Evolutionary conservation across 2,888 invertebrate species (phyloP).

Genomic region (Pristionchus japonicus): DNA sequence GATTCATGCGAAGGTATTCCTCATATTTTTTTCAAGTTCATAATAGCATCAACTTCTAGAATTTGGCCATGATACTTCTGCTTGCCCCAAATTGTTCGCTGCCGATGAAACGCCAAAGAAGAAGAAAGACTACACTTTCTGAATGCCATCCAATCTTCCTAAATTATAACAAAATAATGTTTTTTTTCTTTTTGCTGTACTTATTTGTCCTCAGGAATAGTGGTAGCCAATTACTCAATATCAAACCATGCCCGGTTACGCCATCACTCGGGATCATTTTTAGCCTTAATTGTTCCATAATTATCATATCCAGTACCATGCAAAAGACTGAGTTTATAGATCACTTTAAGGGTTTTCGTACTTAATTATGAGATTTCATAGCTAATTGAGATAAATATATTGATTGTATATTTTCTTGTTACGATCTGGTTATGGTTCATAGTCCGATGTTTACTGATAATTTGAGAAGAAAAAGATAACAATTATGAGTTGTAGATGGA

Average conservation of each 20-base stretch:
- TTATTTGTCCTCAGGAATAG: neutral
- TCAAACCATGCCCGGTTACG: neutral
- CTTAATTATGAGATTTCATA: constrained; percentile 2
- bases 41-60: neutral
- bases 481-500: constrained; percentile 34
- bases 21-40: too few species aligned
- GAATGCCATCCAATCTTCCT: neutral
- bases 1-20: constrained; percentile 89
- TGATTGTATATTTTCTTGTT: neutral
- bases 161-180: neutral
- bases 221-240: neutral
- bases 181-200: neutral
- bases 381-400: constrained; percentile 19
- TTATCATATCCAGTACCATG: constrained; percentile 28
- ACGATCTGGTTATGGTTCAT: neutral
- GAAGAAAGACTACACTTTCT: constrained; percentile 44
- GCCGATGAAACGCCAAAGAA: neutral
- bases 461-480: neutral
- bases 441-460: neutral
- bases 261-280: neutral
- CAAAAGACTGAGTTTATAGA: constrained; percentile 21
- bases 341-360: neutral
- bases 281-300: constrained; percentile 17
- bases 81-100: neutral
- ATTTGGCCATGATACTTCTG: constrained; percentile 43